These are phyloP conservation scores for Paedocypris micromegethes DNA, from an alignment of 2,797 vertebrate species.

Conservation along the genomic window DNA sequence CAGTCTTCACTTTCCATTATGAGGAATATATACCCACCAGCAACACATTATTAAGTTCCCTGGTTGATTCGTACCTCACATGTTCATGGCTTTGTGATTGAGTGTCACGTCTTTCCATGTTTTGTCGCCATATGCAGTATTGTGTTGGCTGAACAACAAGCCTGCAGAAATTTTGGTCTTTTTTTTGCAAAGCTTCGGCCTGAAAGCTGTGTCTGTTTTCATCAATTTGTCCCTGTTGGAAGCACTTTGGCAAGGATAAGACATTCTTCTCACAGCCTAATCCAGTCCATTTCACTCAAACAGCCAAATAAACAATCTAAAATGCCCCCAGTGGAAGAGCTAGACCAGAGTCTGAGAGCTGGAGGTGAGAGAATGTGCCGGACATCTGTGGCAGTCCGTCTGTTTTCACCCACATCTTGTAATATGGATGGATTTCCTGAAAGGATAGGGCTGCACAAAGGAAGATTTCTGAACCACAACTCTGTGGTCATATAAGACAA, in stretches of 20 bases:
- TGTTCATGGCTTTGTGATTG: conserved; percentile 50
- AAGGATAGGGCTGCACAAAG: conserved; percentile 10
- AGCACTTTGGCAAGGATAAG: conserved; percentile 60
- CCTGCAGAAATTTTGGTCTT: conserved; percentile 65
- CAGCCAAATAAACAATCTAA: conserved; percentile 64
- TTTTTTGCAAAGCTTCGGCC: conserved; percentile 52
- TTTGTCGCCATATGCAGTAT: conserved; percentile 45
- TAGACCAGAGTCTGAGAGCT: conserved; percentile 47
- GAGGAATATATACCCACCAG: conserved; percentile 26
- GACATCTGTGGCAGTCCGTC: conserved; percentile 45
- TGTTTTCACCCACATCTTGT: conserved; percentile 33
- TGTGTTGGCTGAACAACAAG: conserved; percentile 52
- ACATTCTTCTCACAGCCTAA: conserved; percentile 59
- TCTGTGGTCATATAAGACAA: too few species aligned
- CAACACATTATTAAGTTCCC: conserved; percentile 8
- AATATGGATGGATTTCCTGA: conserved; percentile 30
- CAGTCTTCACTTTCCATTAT: too few species aligned
- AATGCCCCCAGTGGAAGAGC: conserved; percentile 49
- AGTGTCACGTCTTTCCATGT: conserved; percentile 47
- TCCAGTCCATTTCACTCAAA: conserved; percentile 60
- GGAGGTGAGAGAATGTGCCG: conserved; percentile 32
- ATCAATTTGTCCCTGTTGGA: conserved; percentile 53
- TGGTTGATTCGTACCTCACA: conserved; percentile 35
- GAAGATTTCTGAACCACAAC: conserved; percentile 8
- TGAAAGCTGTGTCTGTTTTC: conserved; percentile 56